Base-by-base conservation (phyloP, 2,797 vertebrate genomes). In the Myripristis murdjan region DNA sequence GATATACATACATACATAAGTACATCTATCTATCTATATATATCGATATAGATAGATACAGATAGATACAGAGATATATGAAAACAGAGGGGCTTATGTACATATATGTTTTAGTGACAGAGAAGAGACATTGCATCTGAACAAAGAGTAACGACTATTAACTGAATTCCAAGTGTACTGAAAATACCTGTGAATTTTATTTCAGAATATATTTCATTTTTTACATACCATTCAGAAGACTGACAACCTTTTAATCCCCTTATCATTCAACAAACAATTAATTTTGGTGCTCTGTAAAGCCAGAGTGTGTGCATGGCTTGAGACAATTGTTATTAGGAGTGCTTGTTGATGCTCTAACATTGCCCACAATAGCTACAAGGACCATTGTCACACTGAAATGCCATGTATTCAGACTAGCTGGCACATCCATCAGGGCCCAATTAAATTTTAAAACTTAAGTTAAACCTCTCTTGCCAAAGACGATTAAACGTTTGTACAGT, bases 161-260 rank as follows among this genome's bases (percentile, higher is more conserved):
- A 84, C 82, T 70, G 65, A 85, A 88, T 84, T 81, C 69, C 39
- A 70, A 78, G 79, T 79, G 84, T 91, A 87, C 85, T 93, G 89
- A 94, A 93, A 93, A 94, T 91, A 93, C 87, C 58, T 88, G 83
- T 89, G 83, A 88, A 86, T 77, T 91, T 92, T 90, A 92, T 92
- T 93, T 88, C 80, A 89, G 88, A 92, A 88, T 81, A 91, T 79
- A 92, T 72, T 88, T 89, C 57, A 83, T 48, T 84, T 81, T 82
- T 83, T 72, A 91, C 73, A 63, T 76, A 70, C 87, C 79, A 70
- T 87, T 88, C 74, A 78, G 62, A 72, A 67, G 69, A 85, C 78
- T 61, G 75, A 85, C 75, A 83, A 71, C 55, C 54, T 58, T 78
- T 73, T 39, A 5, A 73, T 75, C 70, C 68, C 49, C 64, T 54